Evolutionary conservation across 1,140 invertebrate species (phyloP), one percentile per base, ranked within the genome.

Genomic region (Meteorus sp.): DNA sequence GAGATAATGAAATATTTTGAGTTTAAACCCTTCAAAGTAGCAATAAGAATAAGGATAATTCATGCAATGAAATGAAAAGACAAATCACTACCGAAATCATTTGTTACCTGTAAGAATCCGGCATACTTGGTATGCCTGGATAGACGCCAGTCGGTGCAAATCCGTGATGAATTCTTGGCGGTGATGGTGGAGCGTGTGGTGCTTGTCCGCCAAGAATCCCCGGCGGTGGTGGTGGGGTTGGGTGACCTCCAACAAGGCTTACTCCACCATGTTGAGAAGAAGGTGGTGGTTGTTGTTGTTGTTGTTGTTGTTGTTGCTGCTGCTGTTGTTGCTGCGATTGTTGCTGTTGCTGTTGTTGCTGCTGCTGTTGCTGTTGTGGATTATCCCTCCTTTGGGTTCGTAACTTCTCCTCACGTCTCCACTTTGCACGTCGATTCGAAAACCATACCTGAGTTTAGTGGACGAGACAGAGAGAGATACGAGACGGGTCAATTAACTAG

Each of bases 361-460:
- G 71, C 45, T 71, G 68, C 48, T 69, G 70, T 48, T 69, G 71
- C 45, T 71, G 68, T 45, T 75, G 74, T 23, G 76, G 71, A 58
- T 75, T 78, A 59, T 79, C 81, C 63, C 86, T 79, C 53, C 93
- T 76, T 78, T 97, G 94, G 68, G 93, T 95, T 25, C 95, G 85
- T 27, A 98, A 81, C 76, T 99, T 99, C 76, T 99, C 97, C 77
- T 99, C 97, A 3, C 97, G 85, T 43, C 97, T 86, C 95, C 95
- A 99, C 84, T 99, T 99, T 60, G 97, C 97, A 45, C 97, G 86
- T 50, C 97, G 87, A 81, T 99, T 99, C 41, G 94, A 97, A 82
- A 98, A 99, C 96, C 97, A 99, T 25, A 97, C 94, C 92, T 96
- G 81, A 69, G 82, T 80, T n/a, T 80, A 78, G 73, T 75, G 68